phyloP scores from a whole-genome alignment of 2,113 vertebrate genomes.

The Pluvianellus socialis region DNA sequence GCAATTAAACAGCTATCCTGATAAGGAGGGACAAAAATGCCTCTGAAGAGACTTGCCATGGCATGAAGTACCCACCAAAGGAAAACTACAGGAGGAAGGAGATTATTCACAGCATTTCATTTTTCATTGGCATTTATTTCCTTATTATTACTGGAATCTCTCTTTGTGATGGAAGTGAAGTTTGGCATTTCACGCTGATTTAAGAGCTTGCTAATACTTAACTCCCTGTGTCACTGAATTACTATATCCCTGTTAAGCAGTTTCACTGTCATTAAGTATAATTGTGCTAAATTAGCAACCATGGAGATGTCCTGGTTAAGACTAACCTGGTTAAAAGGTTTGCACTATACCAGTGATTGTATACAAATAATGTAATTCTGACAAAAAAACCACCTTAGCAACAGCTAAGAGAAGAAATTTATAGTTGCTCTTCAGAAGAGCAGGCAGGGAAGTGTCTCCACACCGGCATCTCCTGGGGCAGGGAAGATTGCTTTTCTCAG shows the following conservation, averaged over 20 bases:
- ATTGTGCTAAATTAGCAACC: slow-evolving; percentile 19
- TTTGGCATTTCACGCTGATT: neutral
- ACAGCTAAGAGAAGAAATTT: neutral
- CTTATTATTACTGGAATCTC: neutral
- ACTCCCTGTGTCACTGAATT: neutral
- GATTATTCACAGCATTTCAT: neutral
- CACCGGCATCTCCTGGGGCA: neutral
- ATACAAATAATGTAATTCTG: neutral
- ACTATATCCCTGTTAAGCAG: neutral
- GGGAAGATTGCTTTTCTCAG: neutral
- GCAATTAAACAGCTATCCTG: neutral
- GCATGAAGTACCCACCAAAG: neutral
- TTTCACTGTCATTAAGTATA: slow-evolving; percentile 8
- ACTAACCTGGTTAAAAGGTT: neutral
- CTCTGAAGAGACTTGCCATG: neutral
- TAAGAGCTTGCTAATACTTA: neutral
- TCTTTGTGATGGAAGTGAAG: neutral
- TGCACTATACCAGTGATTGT: neutral
- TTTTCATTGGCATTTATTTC: slow-evolving; percentile 4
- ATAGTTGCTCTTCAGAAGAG: neutral
- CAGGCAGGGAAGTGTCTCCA: neutral
- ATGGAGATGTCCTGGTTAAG: neutral
- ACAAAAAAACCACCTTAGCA: neutral
- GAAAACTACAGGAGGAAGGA: neutral
- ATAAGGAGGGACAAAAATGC: neutral